Conservation (phyloP, 2,113 vertebrate species). For the Myxocyprinus asiaticus region DNA sequence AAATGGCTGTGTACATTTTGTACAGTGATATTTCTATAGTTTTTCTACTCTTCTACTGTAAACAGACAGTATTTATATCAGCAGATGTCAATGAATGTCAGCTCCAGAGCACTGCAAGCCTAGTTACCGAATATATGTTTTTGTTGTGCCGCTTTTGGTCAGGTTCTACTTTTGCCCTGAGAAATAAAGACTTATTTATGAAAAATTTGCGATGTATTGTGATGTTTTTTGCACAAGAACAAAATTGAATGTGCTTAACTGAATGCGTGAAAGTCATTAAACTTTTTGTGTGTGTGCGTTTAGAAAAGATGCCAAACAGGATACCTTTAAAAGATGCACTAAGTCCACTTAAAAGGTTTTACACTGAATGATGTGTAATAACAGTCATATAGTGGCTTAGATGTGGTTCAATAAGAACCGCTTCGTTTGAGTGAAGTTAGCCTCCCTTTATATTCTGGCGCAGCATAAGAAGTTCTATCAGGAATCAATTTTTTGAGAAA, state of each 20-base stretch:
- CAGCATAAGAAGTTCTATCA: no score
- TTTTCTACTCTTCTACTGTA: slow-evolving; percentile 90
- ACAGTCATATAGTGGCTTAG: no score
- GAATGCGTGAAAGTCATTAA: no score
- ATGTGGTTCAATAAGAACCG: no score
- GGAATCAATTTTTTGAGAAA: background rate
- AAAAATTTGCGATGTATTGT: slow-evolving; percentile 14
- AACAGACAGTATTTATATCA: slow-evolving; percentile 83
- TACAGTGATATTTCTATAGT: slow-evolving; percentile 94
- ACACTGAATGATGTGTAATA: no score
- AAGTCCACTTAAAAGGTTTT: no score
- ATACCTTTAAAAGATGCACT: no score
- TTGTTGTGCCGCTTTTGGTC: slow-evolving; percentile 85
- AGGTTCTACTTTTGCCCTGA: slow-evolving; percentile 83
- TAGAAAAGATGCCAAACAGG: no score
- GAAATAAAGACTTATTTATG: slow-evolving; percentile 83
- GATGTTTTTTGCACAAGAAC: background rate
- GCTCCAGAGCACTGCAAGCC: slow-evolving; percentile 74
- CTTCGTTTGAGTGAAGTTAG: no score
- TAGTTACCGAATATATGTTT: slow-evolving; percentile 82
- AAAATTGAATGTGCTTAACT: no score
- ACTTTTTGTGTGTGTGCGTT: no score
- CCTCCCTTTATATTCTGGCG: no score
- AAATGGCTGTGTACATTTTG: slow-evolving; percentile 85
- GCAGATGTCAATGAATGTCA: slow-evolving; percentile 81